Base-by-base conservation (phyloP, 2,888 invertebrate genomes). In the Noctua comes region DNA sequence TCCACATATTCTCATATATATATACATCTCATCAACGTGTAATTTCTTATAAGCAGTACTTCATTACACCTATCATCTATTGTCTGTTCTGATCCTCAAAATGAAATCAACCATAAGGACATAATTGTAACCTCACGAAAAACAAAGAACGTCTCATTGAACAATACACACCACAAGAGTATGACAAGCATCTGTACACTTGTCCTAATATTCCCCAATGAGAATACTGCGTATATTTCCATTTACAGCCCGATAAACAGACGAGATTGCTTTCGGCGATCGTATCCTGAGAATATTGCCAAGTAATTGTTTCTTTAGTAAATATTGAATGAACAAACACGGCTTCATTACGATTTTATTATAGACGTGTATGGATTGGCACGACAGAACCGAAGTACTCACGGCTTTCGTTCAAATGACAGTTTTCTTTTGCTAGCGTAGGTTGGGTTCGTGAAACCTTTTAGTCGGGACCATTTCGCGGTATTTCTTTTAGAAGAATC, bases 271-370 rank as follows among this genome's bases (percentile, higher is more conserved):
- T 88, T 81, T 73, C 68, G 62, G 43, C 74, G 70, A 76, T 87
- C 88, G 85, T 81, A 80, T 85, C 71, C 68, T 57, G 62, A 64
- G 81, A 76, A 76, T 87, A 85, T 88, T 72, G 77, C 76, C 86
- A 73, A 85, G 77, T 85, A 85, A 85, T 85, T 85, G 85, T 85
- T 85, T 85, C 77, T 76, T 46, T 69, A 72, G 82, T 85, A 76
- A 85, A 85, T 85, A 85, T 88, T 85, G 86, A 77, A 68, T 73
- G 88, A 64, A 73, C 86, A 73, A 88, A 88, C 78, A 76, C 54
- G 40, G 40, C 48, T 86, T 85, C 86, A 77, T 81, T 85, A 85
- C 71, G 70, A 69, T 74, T 77, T 88, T 80, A 80, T 84, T 76
- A 80, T 74, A 76, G 66, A 71, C 72, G 74, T 40, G 54, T 72